Evolutionary conservation across 2,113 vertebrate species (phyloP), one percentile per base, ranked within the genome.

Genomic region (Motacilla alba): DNA sequence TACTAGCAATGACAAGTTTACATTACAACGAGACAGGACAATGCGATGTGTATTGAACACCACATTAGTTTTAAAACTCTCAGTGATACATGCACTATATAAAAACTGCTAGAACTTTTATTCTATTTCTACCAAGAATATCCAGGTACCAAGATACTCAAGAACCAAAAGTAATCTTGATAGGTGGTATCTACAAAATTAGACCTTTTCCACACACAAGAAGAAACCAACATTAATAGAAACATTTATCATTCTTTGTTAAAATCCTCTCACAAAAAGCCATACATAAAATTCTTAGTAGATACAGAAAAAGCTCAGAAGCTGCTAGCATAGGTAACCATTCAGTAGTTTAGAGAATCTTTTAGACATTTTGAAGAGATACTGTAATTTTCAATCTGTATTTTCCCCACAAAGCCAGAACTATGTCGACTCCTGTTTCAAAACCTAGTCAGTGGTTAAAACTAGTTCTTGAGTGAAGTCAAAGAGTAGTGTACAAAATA

Each of bases 21-120:
- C 96, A 95, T 97, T 97, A 98, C 95, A 93, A 13, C 75, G 79
- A 82, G 93, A 97, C 89, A 97, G 91, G 73, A 90, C 95, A 91
- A 97, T 84, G 95, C 91, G 97, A 97, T 94, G 95, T 95, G 56
- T 97, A 94, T 89, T 87, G 78, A 95, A 95, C 97, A 96, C 97
- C 96, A 97, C 97, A 95, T 97, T 97, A 78, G 96, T 97, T 97
- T 97, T 88, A 93, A 95, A 95, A 96, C 52, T 97, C 97, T 98
- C 94, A 96, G 96, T 97, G 97, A 96, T 97, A 97, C 98, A 98
- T 98, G 98, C 98, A 97, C 88, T 96, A 98, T 91, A 96, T 96
- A 97, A 96, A 97, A 92, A 80, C 35, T 47, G 93, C 96, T 95
- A 97, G 96, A 96, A 95, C 96, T 92, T 94, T 96, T 79, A 53